Evolutionary conservation across 1,140 invertebrate species (phyloP), one percentile per base, ranked within the genome.

Genomic region (Zaprionus ornatus): DNA sequence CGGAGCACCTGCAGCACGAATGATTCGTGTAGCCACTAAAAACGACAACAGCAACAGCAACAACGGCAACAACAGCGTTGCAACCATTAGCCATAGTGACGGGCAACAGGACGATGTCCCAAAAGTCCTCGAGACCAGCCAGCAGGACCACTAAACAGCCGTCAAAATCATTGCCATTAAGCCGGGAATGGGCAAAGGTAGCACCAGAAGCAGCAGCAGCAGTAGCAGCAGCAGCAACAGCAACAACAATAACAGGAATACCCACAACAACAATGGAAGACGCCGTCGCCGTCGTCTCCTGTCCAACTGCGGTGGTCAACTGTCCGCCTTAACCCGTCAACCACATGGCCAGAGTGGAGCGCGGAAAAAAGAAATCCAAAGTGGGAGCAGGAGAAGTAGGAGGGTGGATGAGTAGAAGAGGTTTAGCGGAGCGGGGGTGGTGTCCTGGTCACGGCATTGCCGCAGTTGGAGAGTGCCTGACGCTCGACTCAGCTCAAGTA

Each of bases 241-340:
- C 68, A 60, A 19, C 57, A 23, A 40, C 42, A 27, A 27, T 27
- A 27, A 27, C 17, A 21, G 19, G 19, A 17, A 23, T 23, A 55
- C 56, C 52, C 60, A 61, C 69, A 64, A 71, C 21, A 56, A 80
- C 80, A 87, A 87, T 87, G 73, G 62, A 88, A 78, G 57, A 35
- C 32, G 29, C 15, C 37, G 37, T 23, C 21, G 52, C 42, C 27
- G 57, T 56, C 59, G 42, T 25, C 60, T 66, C 40, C 45, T 66
- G 27, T 63, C 56, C 56, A 52, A 60, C 70, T 72, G 74, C 48
- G 66, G 75, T 74, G 83, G 82, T 82, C 82, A 86, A 85, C 64
- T 87, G 83, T 82, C 75, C 79, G 83, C 82, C 83, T 87, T 87
- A 87, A 87, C 83, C 83, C 83, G 83, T 86, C 82, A 86, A 77